These are phyloP conservation scores for Meliscaeva auricollis DNA, from an alignment of 2,888 invertebrate species.

Conservation along the genomic window DNA sequence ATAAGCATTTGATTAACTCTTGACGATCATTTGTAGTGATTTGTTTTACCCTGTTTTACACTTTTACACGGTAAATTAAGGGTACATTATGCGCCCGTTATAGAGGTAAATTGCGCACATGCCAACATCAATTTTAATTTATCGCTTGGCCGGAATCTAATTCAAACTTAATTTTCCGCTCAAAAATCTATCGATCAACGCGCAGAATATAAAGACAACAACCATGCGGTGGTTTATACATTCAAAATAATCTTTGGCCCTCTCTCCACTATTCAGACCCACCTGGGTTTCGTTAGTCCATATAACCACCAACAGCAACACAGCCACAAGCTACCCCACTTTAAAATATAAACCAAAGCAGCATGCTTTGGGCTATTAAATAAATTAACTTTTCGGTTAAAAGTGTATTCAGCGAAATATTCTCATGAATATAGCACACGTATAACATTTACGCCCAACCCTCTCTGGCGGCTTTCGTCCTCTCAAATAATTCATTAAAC, in stretches of 20 bases:
- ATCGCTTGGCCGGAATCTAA: constrained; percentile 68
- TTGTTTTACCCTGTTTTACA: constrained; percentile 30
- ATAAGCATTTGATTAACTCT: constrained; percentile 65
- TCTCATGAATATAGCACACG: constrained; percentile 21
- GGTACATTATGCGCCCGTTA: constrained; percentile 5
- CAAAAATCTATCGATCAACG: constrained; percentile 67
- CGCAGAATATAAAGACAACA: not conserved
- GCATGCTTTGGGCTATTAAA: constrained; percentile 52
- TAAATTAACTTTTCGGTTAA: constrained; percentile 65
- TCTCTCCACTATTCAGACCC: constrained; percentile 3
- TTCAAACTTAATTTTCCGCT: constrained; percentile 70
- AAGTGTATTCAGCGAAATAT: constrained; percentile 49
- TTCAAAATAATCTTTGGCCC: constrained; percentile 6
- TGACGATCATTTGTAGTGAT: constrained; percentile 36
- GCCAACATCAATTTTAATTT: constrained; percentile 59
- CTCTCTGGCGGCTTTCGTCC: not conserved
- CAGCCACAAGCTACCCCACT: constrained; percentile 16
- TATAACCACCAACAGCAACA: not conserved
- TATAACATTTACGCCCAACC: constrained; percentile 11
- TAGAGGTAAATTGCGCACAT: constrained; percentile 31
- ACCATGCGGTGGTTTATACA: not conserved
- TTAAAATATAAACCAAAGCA: not conserved
- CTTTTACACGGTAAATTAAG: constrained; percentile 32
- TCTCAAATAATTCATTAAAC: constrained; percentile 4
- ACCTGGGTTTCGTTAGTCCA: not conserved